These are phyloP conservation scores for Alauda arvensis DNA, from an alignment of 2,797 vertebrate genomes.

Conservation along the genomic window DNA sequence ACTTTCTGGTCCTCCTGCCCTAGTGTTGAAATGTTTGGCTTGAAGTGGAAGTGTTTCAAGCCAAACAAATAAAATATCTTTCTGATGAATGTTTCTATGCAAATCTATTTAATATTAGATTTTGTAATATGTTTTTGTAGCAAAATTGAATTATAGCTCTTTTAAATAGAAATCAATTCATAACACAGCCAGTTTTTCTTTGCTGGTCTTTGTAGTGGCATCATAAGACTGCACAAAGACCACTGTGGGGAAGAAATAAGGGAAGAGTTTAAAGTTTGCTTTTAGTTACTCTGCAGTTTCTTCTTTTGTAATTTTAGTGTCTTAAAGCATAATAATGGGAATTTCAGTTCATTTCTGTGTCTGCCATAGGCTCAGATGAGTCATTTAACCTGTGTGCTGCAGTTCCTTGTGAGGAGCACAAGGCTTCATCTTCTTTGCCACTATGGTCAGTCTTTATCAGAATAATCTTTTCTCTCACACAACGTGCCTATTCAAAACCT, in stretches of 20 bases:
- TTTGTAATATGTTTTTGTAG: slow-evolving; percentile 59
- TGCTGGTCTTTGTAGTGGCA: slow-evolving; percentile 21
- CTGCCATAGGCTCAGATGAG: neutral
- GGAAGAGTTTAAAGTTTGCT: slow-evolving; percentile 5
- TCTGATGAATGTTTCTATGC: slow-evolving; percentile 59
- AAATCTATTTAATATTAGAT: slow-evolving; percentile 50
- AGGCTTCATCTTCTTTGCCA: neutral
- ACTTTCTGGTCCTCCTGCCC: slow-evolving; percentile 34
- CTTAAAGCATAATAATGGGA: neutral
- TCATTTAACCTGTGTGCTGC: neutral
- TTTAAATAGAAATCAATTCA: slow-evolving; percentile 44
- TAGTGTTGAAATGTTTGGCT: slow-evolving; percentile 55
- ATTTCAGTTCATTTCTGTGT: neutral
- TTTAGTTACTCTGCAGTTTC: neutral
- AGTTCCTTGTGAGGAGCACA: neutral
- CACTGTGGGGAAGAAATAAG: neutral
- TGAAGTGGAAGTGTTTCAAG: slow-evolving; percentile 58
- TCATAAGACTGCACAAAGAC: slow-evolving; percentile 9
- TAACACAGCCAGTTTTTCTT: neutral
- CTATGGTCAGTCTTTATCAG: neutral
- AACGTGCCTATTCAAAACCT: neutral
- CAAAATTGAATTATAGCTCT: slow-evolving; percentile 49
- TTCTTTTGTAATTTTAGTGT: neutral
- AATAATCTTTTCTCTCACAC: neutral
- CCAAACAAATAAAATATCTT: slow-evolving; percentile 62